A percentile compares a stretch with the other conserved stretches of the same genome.
Evolutionary conservation across 2,888 invertebrate species (phyloP).

Genomic region (Macropis europaea): DNA sequence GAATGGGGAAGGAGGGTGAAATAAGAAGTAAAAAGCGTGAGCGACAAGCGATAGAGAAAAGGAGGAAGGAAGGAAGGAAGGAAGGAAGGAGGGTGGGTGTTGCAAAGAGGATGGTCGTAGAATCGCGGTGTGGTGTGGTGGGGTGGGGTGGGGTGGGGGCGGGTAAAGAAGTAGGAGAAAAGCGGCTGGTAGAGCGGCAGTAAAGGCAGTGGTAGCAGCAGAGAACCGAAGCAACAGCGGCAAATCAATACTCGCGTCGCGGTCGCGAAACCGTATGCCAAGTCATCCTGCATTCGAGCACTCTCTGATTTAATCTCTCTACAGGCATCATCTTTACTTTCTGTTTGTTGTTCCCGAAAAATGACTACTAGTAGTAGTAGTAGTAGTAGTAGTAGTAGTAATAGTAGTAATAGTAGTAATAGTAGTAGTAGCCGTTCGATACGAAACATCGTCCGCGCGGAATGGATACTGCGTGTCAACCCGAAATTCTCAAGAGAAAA

Average conservation of each 20-base stretch:
- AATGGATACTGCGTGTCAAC: too few species aligned
- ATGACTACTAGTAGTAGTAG: too few species aligned
- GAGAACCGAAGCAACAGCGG: slow-evolving; percentile 53
- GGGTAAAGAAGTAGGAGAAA: background rate
- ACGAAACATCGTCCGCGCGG: background rate
- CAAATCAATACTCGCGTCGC: slow-evolving; percentile 72
- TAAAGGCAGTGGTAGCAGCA: slow-evolving; percentile 10
- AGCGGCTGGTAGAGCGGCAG: slow-evolving; percentile 4
- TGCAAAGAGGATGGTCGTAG: too few species aligned
- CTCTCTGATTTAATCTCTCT: background rate
- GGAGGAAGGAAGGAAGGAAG: too few species aligned
- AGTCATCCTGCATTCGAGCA: slow-evolving; percentile 50
- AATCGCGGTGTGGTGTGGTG: background rate
- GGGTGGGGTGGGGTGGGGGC: slow-evolving; percentile 1
- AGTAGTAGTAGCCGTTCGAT: too few species aligned
- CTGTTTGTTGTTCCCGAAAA: background rate
- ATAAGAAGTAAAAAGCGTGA: too few species aligned
- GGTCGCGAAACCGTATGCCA: slow-evolving; percentile 60
- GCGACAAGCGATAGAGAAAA: too few species aligned
- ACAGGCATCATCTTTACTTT: background rate
- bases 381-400: too few species aligned
- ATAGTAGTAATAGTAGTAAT: too few species aligned
- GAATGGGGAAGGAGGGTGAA: too few species aligned
- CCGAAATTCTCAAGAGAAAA: too few species aligned
- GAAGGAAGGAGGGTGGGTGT: too few species aligned